Percentiles rank a stretch among this genome's conserved stretches.
Conservation (phyloP, 2,113 vertebrate species). For the Coptodon rendalli region DNA sequence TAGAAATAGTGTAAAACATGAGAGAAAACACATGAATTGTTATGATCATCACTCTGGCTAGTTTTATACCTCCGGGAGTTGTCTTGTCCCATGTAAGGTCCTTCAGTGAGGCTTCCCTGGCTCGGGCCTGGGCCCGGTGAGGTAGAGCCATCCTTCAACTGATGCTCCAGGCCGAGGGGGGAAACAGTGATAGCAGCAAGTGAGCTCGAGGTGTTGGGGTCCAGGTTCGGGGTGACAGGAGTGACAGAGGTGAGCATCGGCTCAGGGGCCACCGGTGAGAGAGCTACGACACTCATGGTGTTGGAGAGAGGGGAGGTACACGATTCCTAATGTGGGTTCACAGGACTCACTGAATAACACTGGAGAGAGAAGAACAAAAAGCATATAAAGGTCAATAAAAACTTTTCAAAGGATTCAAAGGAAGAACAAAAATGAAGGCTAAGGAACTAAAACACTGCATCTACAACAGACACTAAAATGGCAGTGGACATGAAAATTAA, state of each 20-base stretch:
- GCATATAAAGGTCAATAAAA: not conserved
- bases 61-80: constrained; percentile 14
- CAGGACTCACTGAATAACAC: constrained; percentile 66
- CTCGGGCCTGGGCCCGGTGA: not conserved
- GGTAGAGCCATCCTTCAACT: not conserved
- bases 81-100: not conserved
- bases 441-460: not conserved
- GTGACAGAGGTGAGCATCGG: constrained; percentile 87
- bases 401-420: not conserved
- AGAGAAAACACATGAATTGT: not conserved
- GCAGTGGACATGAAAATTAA: rapidly evolving
- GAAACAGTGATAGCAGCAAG: constrained; percentile 60
- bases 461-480: rapidly evolving
- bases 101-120: not conserved
- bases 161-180: constrained; percentile 8
- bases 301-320: constrained; percentile 35
- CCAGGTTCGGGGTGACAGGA: constrained; percentile 80
- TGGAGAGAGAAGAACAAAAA: constrained; percentile 32
- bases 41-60: not conserved
- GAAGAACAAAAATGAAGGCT: not conserved
- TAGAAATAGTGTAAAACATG: not conserved
- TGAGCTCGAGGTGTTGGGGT: constrained; percentile 39
- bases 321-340: constrained; percentile 38
- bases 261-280: constrained; percentile 79
- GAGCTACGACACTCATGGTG: constrained; percentile 79